Conservation (phyloP, 1,140 invertebrate genomes). For the Drosophila lacteicornis region DNA sequence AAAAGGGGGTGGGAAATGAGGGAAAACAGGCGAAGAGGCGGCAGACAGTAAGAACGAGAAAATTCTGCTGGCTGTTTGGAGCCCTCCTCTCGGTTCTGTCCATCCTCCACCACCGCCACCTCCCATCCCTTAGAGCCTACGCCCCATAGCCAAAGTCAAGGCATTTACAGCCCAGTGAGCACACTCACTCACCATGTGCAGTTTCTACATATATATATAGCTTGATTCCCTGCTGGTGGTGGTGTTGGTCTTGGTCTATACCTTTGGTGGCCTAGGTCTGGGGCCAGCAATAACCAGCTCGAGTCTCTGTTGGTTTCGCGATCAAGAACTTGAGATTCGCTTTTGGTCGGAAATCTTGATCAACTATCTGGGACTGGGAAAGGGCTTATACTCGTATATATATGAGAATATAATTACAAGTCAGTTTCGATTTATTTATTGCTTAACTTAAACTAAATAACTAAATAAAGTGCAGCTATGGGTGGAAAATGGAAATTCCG, state of each 20-base stretch:
- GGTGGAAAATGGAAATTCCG: too few relatives aligned
- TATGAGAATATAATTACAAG: conserved; percentile 13
- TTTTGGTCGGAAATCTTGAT: conserved; percentile 27
- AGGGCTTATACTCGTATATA: not conserved
- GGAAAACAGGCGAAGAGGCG: conserved; percentile 15
- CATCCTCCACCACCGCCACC: not conserved
- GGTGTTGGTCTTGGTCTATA: conserved; percentile 36
- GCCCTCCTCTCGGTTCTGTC: conserved; percentile 19
- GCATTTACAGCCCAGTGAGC: conserved; percentile 58
- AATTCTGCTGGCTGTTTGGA: conserved; percentile 37
- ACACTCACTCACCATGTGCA: conserved; percentile 46
- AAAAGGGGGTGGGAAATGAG: conserved; percentile 28
- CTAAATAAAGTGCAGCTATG: too few relatives aligned
- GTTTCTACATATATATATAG: conserved; percentile 12
- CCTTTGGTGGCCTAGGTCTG: conserved; percentile 51
- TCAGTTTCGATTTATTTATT: conserved; percentile 13
- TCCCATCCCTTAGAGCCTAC: conserved; percentile 9
- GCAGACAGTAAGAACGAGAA: conserved; percentile 39
- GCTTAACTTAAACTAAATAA: not conserved
- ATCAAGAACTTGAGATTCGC: conserved; percentile 40
- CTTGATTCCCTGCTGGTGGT: conserved; percentile 9
- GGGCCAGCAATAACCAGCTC: conserved; percentile 23
- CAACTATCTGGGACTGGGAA: conserved; percentile 8
- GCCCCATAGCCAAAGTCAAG: conserved; percentile 52
- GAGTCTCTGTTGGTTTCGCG: conserved; percentile 18